These are phyloP conservation scores for Aproaerema taeniolella DNA, from an alignment of 2,888 invertebrate species.

Conservation along the genomic window DNA sequence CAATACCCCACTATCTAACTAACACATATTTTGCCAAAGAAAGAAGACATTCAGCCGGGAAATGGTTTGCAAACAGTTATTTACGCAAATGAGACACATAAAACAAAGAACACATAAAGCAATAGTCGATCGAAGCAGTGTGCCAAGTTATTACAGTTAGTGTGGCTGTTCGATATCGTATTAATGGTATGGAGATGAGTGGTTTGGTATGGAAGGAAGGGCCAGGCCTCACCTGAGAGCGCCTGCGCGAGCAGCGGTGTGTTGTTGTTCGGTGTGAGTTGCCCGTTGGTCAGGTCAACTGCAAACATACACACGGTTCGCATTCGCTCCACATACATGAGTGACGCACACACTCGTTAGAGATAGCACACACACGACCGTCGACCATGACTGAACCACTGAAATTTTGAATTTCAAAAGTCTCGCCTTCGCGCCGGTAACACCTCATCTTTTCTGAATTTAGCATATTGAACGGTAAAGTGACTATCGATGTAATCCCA, in stretches of 20 bases:
- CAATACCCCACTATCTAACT: background rate
- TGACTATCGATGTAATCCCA: constrained; percentile 62
- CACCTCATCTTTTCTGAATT: constrained; percentile 49
- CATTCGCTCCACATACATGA: constrained; percentile 69
- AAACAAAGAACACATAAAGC: constrained; percentile 19
- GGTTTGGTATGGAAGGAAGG: constrained; percentile 32
- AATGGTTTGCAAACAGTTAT: constrained; percentile 8
- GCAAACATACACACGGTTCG: constrained; percentile 83
- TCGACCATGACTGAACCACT: constrained; percentile 75
- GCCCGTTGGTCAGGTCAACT: constrained; percentile 97
- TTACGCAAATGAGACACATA: constrained; percentile 5
- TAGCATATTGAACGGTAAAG: constrained; percentile 59
- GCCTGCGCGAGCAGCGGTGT: constrained; percentile 97
- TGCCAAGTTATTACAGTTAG: constrained; percentile 1
- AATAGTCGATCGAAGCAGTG: constrained; percentile 10
- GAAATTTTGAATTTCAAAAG: constrained; percentile 38
- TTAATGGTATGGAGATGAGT: constrained; percentile 20
- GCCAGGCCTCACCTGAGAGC: constrained; percentile 88
- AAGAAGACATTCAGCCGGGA: background rate
- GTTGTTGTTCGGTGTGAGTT: constrained; percentile 97
- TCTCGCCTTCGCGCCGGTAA: constrained; percentile 27
- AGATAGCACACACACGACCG: constrained; percentile 56
- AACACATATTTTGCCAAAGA: background rate
- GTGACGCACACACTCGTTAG: constrained; percentile 54
- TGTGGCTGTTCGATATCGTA: background rate